These are phyloP conservation scores for Chironomus riparius DNA, from an alignment of 2,888 invertebrate species.

Conservation along the genomic window DNA sequence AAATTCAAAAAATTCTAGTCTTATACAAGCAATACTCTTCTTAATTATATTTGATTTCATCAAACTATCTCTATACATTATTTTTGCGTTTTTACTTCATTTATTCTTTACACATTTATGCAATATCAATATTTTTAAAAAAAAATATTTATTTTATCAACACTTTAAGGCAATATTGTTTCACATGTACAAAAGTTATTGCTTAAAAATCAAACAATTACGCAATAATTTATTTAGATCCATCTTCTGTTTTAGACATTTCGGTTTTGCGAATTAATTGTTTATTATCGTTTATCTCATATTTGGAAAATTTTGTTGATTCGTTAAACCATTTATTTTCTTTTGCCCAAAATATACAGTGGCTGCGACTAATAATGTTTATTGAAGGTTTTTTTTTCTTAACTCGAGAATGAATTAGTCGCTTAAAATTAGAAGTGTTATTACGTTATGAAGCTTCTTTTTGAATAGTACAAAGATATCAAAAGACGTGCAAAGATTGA, in stretches of 20 bases:
- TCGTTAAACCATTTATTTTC: neutral
- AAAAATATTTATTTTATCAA: too few relatives aligned
- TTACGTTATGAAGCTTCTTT: neutral
- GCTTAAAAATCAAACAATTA: neutral
- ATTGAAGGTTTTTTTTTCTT: neutral
- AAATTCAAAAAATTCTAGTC: conserved; percentile 1
- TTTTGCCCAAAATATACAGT: conserved; percentile 4
- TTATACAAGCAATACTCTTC: neutral
- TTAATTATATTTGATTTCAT: too few relatives aligned
- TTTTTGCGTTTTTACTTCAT: too few relatives aligned
- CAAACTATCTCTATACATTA: too few relatives aligned
- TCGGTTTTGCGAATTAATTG: neutral
- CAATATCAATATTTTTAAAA: too few relatives aligned
- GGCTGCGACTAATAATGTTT: conserved; percentile 23
- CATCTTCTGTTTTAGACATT: neutral
- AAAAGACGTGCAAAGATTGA: neutral
- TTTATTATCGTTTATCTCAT: conserved; percentile 28
- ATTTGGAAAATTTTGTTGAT: neutral
- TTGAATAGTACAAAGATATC: neutral
- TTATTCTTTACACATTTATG: too few relatives aligned
- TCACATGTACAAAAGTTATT: too few relatives aligned
- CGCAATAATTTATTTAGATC: neutral
- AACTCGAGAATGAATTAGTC: conserved; percentile 5
- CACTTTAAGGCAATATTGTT: too few relatives aligned
- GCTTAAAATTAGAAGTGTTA: neutral